Evolutionary conservation across 2,888 invertebrate species (phyloP), one percentile per base, ranked within the genome.

Genomic region (Lathronympha strigana): DNA sequence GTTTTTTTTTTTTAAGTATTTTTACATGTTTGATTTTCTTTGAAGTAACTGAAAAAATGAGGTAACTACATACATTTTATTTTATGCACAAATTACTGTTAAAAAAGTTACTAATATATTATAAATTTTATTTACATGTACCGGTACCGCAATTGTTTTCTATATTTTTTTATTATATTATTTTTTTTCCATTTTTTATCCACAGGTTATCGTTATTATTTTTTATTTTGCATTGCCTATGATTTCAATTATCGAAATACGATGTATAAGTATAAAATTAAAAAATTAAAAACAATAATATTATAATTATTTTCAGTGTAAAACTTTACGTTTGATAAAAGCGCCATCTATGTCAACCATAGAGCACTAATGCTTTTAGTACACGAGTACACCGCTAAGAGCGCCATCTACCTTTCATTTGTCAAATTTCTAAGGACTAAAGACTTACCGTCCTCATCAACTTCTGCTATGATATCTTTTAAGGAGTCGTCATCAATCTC

Each of bases 381-480:
- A 25, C 28, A 15, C 1, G 6, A 9, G 8, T 19, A 2, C 9
- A 8, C 50, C 4, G 17, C 13, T 0, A 53, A 9, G 25, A 61
- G 43, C 71, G 70, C 73, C 71, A 73, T 71, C 74, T 73, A 55
- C 51, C 47, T 11, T 11, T 0, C 38, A 11, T 0, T n/a, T 3
- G 5, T 21, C 0, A 33, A 67, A 71, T 61, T 70, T 49, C n/a
- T 25, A 33, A 31, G 15, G 15, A 19, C n/a, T 38, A 19, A 43
- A 17, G 13, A 70, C 79, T 79, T 78, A 95, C 96, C 96, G 69
- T 96, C 95, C 71, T 94, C 94, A 82, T 99, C 98, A 66, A 97
- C 95, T 89, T 98, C 98, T 61, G 94, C 92, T 70, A 98, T 96
- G 71, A 98, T 95, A 74, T 94, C 94, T 72, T 96, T 95, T 54